A percentile compares a stretch with the other conserved stretches of the same genome.
These are phyloP conservation scores for Congeria kusceri DNA, from an alignment of 2,888 invertebrate species.

Conservation along the genomic window DNA sequence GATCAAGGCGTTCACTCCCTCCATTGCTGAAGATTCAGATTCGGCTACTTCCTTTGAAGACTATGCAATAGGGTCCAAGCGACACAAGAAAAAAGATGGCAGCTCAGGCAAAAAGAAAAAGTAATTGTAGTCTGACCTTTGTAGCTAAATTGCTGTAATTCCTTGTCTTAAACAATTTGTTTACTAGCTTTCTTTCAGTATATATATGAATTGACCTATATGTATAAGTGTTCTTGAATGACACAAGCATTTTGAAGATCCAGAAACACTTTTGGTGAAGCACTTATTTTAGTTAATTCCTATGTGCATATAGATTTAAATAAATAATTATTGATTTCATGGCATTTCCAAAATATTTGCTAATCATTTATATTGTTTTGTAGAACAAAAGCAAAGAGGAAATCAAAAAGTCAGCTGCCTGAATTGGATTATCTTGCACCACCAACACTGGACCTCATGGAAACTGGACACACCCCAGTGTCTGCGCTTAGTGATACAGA, in stretches of 20 bases:
- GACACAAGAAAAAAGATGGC: conserved; percentile 55
- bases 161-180: too few species aligned
- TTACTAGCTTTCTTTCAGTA: too few species aligned
- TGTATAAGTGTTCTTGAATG: too few species aligned
- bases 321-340: too few species aligned
- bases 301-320: neutral
- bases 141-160: neutral
- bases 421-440: conserved; percentile 49
- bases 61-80: conserved; percentile 42
- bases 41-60: conserved; percentile 53
- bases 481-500: conserved; percentile 45
- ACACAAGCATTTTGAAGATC: too few species aligned
- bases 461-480: conserved; percentile 40
- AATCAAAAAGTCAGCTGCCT: conserved; percentile 27
- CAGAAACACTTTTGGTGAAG: too few species aligned
- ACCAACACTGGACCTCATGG: conserved; percentile 58
- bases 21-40: conserved; percentile 46
- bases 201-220: too few species aligned
- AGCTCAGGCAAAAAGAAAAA: conserved; percentile 63
- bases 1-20: conserved; percentile 36
- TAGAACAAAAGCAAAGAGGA: conserved; percentile 7
- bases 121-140: conserved; percentile 7
- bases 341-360: too few species aligned
- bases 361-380: neutral
- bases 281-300: neutral